A percentile compares a stretch with the other conserved stretches of the same genome.
phyloP scores from a whole-genome alignment of 2,888 invertebrate species.

The Germaria angustata region DNA sequence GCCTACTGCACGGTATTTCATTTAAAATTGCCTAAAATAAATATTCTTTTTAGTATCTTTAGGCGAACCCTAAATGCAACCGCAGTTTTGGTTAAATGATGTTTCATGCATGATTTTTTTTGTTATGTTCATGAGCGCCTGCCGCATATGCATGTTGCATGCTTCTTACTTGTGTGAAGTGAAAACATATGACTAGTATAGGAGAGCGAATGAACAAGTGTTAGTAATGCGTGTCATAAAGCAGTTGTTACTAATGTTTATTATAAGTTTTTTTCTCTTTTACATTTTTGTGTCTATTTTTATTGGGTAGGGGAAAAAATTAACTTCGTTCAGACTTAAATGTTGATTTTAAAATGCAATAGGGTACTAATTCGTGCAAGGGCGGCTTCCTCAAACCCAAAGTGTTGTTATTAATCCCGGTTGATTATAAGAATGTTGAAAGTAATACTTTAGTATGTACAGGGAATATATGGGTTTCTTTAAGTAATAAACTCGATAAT shows the following conservation, averaged over 20 bases:
- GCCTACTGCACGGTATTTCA: too few species aligned
- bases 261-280: not conserved
- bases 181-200: not conserved
- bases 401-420: too few species aligned
- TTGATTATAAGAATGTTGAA: too few species aligned
- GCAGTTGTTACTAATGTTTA: slow-evolving; percentile 54
- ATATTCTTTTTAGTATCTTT: too few species aligned
- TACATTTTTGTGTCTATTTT: slow-evolving; percentile 12
- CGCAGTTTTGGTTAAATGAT: slow-evolving; percentile 29
- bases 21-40: too few species aligned
- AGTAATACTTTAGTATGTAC: too few species aligned
- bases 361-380: too few species aligned
- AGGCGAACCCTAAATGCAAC: slow-evolving; percentile 38
- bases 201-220: slow-evolving; percentile 34
- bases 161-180: not conserved
- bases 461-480: too few species aligned
- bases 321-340: not conserved
- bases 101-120: slow-evolving; percentile 38
- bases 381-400: too few species aligned
- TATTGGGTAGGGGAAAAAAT: not conserved
- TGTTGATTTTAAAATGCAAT: too few species aligned
- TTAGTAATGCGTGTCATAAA: slow-evolving; percentile 63
- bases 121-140: slow-evolving; percentile 21
- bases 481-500: too few species aligned
- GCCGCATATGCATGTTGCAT: slow-evolving; percentile 44